Evolutionary conservation across 2,888 invertebrate species (phyloP), one percentile per base, ranked within the genome.

Genomic region (Calliphora vomitoria): DNA sequence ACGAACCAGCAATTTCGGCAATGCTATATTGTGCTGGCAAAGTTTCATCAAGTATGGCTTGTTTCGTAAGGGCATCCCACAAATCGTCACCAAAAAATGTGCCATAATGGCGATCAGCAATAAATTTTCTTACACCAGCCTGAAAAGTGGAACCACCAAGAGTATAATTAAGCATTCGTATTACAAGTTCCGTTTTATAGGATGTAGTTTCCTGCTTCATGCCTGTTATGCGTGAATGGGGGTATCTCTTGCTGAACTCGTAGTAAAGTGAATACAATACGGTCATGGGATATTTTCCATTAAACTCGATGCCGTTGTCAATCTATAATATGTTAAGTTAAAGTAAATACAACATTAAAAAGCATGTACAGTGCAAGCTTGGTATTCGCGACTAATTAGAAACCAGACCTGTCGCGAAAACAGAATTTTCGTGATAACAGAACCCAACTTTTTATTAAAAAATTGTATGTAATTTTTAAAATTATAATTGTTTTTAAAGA

Each of bases 121-220:
- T 95, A 91, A 97, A 97, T 90, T 95, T 95, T 90, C 95, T 95
- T 82, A 97, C 92, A 3, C 97, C 98, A 64, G 95, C 95, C 91
- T 95, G 96, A 92, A 99, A 98, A 0, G 96, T 96, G 0, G 95
- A 94, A 80, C 96, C 96, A 4, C 98, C 97, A 8, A 98, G 94
- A 0, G 97, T 97, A 90, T 96, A 96, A 92, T 97, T 97, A 91
- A 99, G 95, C 98, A 98, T 99, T 41, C 98, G 95, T 92, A 99
- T 97, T 11, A 98, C 94, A 50, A 97, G 93, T 91, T 97, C 97
- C 1, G 96, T 96, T 94, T 97, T 97, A 4, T 96, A 96, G 47
- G 96, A 96, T 0, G 95, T 95, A 0, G 96, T 96, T 92, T 97
- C 97, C 74, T 95, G 95, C 88, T 95, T 95, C 92, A 96, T 95